phyloP scores from a whole-genome alignment of 92 coral and sea anemone genomes.

The Ricordea florida region DNA sequence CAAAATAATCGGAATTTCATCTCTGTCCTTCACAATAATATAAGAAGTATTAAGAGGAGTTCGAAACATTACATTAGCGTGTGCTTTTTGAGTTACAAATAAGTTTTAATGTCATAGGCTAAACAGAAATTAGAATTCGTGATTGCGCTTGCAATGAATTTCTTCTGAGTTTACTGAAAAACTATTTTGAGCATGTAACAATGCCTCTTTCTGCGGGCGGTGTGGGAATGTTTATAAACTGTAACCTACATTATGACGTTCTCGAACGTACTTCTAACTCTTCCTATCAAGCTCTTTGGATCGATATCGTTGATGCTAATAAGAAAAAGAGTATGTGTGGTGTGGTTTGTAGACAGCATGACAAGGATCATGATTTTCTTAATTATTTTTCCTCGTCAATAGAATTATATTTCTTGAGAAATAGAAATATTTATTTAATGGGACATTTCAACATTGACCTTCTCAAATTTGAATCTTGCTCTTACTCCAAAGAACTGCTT shows the following conservation, averaged over 20 bases:
- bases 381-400: slow-evolving; percentile 7
- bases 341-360: slow-evolving; percentile 8
- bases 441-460: neutral
- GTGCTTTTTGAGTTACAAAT: slow-evolving; percentile 21
- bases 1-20: no score
- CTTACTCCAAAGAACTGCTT: no score
- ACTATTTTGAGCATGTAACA: neutral
- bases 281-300: no score
- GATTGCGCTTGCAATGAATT: slow-evolving; percentile 11
- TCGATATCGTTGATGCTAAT: no score
- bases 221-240: no score
- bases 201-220: no score
- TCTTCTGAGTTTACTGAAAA: slow-evolving; percentile 9
- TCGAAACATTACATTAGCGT: slow-evolving; percentile 22
- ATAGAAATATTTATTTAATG: neutral
- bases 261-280: no score
- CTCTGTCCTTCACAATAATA: neutral
- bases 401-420: neutral
- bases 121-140: slow-evolving; percentile 21
- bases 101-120: slow-evolving; percentile 19
- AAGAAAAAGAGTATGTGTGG: no score
- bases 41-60: slow-evolving; percentile 22
- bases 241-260: no score
- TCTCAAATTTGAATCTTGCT: neutral
- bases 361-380: slow-evolving; percentile 1